Evolutionary conservation across 2,797 vertebrate species (phyloP).

Genomic region (Darevskia mixta): DNA sequence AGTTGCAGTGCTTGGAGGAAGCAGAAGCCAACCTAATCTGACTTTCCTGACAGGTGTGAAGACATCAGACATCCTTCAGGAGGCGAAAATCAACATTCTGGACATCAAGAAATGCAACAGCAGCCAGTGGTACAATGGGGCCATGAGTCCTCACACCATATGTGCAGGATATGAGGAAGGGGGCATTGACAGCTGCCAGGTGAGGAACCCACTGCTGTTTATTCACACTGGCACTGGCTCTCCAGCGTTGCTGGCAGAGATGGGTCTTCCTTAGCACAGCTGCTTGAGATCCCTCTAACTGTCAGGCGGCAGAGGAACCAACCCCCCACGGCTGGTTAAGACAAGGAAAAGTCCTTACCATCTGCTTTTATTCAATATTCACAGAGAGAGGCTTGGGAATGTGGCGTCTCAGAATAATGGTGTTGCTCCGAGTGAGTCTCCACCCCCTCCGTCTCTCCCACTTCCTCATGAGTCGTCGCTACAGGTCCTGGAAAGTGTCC

Average conservation of each 20-base stretch:
- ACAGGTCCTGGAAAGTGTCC: too few relatives aligned
- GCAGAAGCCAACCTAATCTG: not conserved
- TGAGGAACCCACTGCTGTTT: not conserved
- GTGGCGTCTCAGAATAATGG: too few relatives aligned
- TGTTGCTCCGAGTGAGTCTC: too few relatives aligned
- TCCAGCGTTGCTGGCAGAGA: too few relatives aligned
- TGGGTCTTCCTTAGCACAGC: not conserved
- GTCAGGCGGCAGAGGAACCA: too few relatives aligned
- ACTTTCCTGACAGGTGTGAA: conserved; percentile 1
- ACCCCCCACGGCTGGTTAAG: too few relatives aligned
- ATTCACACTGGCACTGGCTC: not conserved
- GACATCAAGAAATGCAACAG: conserved; percentile 38
- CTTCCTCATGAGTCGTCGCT: too few relatives aligned
- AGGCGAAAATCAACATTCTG: conserved; percentile 41
- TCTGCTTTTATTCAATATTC: too few relatives aligned
- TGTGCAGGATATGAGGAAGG: conserved; percentile 53
- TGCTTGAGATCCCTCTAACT: not conserved
- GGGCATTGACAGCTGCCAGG: conserved; percentile 56
- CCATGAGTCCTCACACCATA: conserved; percentile 21
- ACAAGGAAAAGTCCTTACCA: too few relatives aligned
- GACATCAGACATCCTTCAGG: conserved; percentile 41
- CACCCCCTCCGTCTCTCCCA: too few relatives aligned
- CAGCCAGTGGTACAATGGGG: conserved; percentile 42
- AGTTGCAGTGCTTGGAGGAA: too few relatives aligned
- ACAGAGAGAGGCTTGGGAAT: too few relatives aligned